Conservation (phyloP, 2,888 invertebrate genomes). For the Candidula unifasciata region DNA sequence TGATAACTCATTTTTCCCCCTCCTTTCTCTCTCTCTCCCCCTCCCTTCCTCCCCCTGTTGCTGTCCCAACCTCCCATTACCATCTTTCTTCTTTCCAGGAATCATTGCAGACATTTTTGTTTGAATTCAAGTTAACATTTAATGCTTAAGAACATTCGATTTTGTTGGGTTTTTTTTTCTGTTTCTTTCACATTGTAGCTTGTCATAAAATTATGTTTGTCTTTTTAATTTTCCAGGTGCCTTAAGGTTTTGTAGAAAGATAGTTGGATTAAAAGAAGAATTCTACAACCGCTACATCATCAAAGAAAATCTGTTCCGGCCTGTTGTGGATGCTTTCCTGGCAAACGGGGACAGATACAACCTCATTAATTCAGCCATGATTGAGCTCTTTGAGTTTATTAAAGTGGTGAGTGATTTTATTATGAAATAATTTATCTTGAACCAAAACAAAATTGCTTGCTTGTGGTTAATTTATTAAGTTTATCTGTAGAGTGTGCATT, state of each 20-base stretch:
- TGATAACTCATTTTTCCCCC: too few relatives aligned
- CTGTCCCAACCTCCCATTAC: too few relatives aligned
- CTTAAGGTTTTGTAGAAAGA: constrained; percentile 96
- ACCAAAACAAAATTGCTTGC: too few relatives aligned
- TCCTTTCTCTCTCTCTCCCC: too few relatives aligned
- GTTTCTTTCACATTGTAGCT: not conserved
- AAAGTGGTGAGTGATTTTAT: constrained; percentile 83
- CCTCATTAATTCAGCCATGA: constrained; percentile 97
- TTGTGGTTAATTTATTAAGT: too few relatives aligned
- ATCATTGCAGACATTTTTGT: too few relatives aligned
- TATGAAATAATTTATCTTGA: not conserved
- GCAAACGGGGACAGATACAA: constrained; percentile 98
- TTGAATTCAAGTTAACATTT: too few relatives aligned
- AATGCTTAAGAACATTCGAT: too few relatives aligned
- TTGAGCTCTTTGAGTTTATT: constrained; percentile 99
- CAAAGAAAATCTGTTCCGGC: constrained; percentile 94
- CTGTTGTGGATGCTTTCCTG: constrained; percentile 96
- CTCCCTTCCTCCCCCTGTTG: too few relatives aligned
- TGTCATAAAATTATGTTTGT: not conserved
- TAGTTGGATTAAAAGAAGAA: constrained; percentile 97
- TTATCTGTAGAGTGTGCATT: too few relatives aligned
- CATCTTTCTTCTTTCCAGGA: too few relatives aligned
- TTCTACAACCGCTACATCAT: constrained; percentile 98
- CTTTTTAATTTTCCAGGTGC: constrained; percentile 82
- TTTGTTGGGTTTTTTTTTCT: not conserved